Base-by-base conservation (phyloP, 2,888 invertebrate genomes). In the Schizaphis graminum region DNA sequence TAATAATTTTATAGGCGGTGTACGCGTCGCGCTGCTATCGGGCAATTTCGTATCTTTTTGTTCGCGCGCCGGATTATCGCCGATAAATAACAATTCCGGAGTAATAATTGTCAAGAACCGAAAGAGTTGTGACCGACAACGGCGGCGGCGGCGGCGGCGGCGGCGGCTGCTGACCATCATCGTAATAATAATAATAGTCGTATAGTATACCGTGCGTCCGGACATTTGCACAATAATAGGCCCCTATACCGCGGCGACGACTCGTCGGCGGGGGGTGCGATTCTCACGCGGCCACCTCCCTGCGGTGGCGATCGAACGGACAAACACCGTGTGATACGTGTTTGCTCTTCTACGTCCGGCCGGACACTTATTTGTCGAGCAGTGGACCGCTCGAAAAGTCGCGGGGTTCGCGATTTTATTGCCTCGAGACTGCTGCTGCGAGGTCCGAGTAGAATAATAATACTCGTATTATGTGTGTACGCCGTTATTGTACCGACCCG, bases 141-240 rank as follows among this genome's bases (percentile, higher is more conserved):
- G 86, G 13, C 21, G 49, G 41, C 41, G 41, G 41, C 41, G 41
- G 41, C 41, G 41, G 41, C 41, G 41, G 47, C 49, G 24, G 24
- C 67, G 49, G 85, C 35, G 3, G 49, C 24, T 35, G 85, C 67
- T 88, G 88, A 93, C 92, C 88, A 89, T 93, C 92, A 89, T 93
- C 49, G 26, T 84, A 56, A 13, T 53, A 77, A 35, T 77, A 77
- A 77, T 77, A 77, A 35, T 35, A 77, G 35, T 35, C 77, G 21
- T 77, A 77, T 41, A 77, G 21, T 77, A 77, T 41, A 77, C 77
- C 41, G 56, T n/a, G 16, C 44, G 85, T 53, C 91, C 89, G 89
- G 93, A 89, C 89, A 89, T 93, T 93, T 93, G 89, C 93, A 93
- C 93, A 93, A 93, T 93, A 93, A 93, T 93, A 93, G 93, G 53